Base-by-base conservation (phyloP, 2,113 vertebrate species). In the Pelecanoides urinatrix region DNA sequence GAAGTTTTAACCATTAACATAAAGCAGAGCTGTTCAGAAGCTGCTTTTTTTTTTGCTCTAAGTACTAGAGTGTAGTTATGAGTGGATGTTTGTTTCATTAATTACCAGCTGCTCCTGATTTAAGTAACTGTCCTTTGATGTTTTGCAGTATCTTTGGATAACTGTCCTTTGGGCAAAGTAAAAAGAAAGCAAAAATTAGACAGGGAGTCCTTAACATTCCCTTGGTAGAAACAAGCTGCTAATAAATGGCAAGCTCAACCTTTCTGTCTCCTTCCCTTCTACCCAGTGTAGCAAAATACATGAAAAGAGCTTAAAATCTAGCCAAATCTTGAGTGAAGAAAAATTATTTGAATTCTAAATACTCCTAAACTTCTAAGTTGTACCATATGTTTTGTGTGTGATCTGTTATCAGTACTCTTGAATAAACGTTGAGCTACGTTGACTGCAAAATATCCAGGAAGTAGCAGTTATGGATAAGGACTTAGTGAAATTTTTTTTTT, bases 51-150 rank as follows among this genome's bases (percentile, higher is more conserved):
- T 8, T 52, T 45, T 45, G 8, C 27, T 49, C 19, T 13, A 79
- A 88, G 78, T 91, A 77, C 42, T n/a, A 62, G 40, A 84, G 44
- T 76, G 42, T 55, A 61, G 71, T 83, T 89, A 30, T 38, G 79
- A 93, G 95, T 38, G 65, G 63, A 77, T 96, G 66, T 96, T 94
- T 96, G 67, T 84, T 95, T 95, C 76, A 67, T 55, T 95, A 93
- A 92, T 96, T 92, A 74, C n/a, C 63, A 90, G 62, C 95, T 95
- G 94, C 70, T 90, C 44, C 79, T 87, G 90, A 89, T 92, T 93
- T 92, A 70, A 96, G 95, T 88, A 56, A 68, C 76, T 94, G 76
- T 92, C 84, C 82, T 96, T 95, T 97, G 95, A 96, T 94, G 90
- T 96, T 96, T 30, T 76, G 75, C 71, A 80, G 84, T 90, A 59